A percentile compares a stretch with the other conserved stretches of the same genome.
Evolutionary conservation across 1,140 invertebrate species (phyloP).

Genomic region (Thalassaphorura encarpata): DNA sequence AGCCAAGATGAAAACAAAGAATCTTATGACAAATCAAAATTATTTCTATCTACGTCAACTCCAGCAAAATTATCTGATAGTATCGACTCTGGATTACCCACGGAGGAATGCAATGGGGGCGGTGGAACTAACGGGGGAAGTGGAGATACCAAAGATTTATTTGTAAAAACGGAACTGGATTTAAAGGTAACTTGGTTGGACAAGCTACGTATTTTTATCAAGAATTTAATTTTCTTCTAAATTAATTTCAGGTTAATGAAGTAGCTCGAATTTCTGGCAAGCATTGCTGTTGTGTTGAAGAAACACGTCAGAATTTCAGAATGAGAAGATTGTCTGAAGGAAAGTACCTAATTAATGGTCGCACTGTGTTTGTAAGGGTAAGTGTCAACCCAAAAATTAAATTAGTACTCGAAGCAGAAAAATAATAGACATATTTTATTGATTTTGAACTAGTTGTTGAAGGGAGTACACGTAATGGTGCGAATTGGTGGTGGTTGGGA

Average conservation of each 20-base stretch:
- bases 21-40: conserved; percentile 13
- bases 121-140: not conserved
- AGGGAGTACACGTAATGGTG: conserved; percentile 84
- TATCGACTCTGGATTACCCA: conserved; percentile 23
- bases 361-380: conserved; percentile 65
- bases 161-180: conserved; percentile 50
- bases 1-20: conserved; percentile 22
- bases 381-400: conserved; percentile 33
- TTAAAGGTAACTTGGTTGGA: conserved; percentile 39
- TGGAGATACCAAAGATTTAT: conserved; percentile 34
- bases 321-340: conserved; percentile 70
- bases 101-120: conserved; percentile 14
- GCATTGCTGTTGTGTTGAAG: conserved; percentile 33
- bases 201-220: conserved; percentile 4
- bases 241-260: conserved; percentile 36
- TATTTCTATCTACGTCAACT: not conserved
- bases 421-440: not conserved
- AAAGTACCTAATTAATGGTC: conserved; percentile 66
- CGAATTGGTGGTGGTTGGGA: conserved; percentile 60
- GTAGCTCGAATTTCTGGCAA: conserved; percentile 35
- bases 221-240: not conserved
- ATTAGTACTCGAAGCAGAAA: not conserved
- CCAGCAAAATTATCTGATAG: conserved; percentile 23
- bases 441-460: conserved; percentile 54
- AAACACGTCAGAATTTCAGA: conserved; percentile 42